A percentile compares a stretch with the other conserved stretches of the same genome.
These are phyloP conservation scores for Himalopsyche anomala DNA, from an alignment of 2,888 invertebrate species.

Conservation along the genomic window DNA sequence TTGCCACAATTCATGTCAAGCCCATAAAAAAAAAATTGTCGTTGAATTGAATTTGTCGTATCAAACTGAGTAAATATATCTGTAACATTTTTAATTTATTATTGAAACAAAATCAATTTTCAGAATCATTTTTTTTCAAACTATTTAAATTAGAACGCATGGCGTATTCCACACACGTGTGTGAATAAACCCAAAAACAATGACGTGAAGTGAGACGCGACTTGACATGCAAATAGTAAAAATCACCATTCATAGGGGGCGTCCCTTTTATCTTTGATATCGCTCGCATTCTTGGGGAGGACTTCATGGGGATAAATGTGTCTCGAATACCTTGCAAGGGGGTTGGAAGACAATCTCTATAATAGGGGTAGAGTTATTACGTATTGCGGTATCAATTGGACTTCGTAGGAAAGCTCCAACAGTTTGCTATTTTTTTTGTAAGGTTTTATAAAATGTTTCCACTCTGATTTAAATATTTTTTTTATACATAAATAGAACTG, in stretches of 20 bases:
- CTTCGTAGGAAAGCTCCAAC: neutral
- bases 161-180: neutral
- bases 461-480: too few relatives aligned
- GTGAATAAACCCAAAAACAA: neutral
- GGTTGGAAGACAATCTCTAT: constrained; percentile 61
- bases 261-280: constrained; percentile 10
- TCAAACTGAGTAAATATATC: too few relatives aligned
- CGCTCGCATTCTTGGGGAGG: constrained; percentile 28
- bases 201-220: constrained; percentile 36
- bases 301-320: constrained; percentile 46
- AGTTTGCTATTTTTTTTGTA: neutral
- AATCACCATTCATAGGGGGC: constrained; percentile 44
- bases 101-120: too few relatives aligned
- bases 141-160: neutral
- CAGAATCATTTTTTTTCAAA: too few relatives aligned
- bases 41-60: too few relatives aligned
- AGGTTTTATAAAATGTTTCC: too few relatives aligned
- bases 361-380: constrained; percentile 59
- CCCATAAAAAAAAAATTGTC: too few relatives aligned
- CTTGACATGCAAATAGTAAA: constrained; percentile 51
- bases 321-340: constrained; percentile 37
- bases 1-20: too few relatives aligned
- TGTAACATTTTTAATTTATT: too few relatives aligned
- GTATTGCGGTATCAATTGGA: constrained; percentile 63
- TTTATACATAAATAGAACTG: too few relatives aligned